A percentile compares a stretch with the other conserved stretches of the same genome.
phyloP scores from a whole-genome alignment of 2,888 invertebrate species.

The Ceriagrion tenellum region DNA sequence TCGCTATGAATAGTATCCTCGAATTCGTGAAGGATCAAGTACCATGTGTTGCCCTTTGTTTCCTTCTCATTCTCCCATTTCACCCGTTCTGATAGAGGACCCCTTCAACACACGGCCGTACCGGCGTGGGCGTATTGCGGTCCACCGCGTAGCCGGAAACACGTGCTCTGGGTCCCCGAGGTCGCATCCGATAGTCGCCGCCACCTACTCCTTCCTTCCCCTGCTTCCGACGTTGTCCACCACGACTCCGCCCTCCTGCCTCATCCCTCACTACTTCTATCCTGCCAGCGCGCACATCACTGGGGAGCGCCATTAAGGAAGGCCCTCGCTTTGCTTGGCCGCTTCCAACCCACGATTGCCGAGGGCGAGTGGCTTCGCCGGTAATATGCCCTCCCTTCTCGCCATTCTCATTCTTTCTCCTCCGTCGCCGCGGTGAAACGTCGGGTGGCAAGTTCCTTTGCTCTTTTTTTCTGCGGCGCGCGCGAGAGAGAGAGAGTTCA shows the following conservation, averaged over 20 bases:
- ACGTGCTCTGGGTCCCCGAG: slow-evolving; percentile 30
- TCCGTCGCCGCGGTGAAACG: background rate
- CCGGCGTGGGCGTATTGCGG: slow-evolving; percentile 55
- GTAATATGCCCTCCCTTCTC: background rate
- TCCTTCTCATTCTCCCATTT: background rate
- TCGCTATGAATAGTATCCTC: no score
- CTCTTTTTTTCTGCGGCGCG: background rate
- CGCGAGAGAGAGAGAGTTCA: background rate
- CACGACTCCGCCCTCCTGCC: background rate
- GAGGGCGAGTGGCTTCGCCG: background rate
- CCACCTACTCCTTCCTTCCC: background rate
- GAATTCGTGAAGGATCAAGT: no score
- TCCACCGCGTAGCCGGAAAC: slow-evolving; percentile 64
- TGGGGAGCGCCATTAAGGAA: background rate
- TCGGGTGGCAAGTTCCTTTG: background rate
- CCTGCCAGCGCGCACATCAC: background rate
- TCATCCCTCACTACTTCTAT: background rate
- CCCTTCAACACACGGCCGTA: background rate
- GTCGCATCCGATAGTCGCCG: background rate
- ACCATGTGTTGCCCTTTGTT: background rate
- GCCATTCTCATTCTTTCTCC: background rate
- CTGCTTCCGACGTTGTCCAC: background rate
- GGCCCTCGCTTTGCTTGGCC: background rate
- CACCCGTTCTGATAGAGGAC: background rate
- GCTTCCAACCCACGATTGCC: background rate